A percentile compares a stretch with the other conserved stretches of the same genome.
Evolutionary conservation across 2,797 vertebrate species (phyloP).

Genomic region (Silurus aristotelis): DNA sequence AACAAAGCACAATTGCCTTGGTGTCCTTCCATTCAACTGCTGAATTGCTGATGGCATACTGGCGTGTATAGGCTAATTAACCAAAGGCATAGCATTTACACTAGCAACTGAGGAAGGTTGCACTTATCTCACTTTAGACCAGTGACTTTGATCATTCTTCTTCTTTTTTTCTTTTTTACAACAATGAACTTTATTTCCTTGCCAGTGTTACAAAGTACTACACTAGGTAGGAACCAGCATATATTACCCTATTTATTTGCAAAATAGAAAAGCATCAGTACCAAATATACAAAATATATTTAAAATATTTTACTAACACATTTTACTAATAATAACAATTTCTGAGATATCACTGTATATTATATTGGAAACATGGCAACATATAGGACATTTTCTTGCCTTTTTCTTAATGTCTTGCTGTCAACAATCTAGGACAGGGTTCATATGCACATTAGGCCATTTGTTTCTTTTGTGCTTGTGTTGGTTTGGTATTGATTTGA

Average conservation of each 20-base stretch:
- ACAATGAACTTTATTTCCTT: background rate
- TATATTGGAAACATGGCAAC: background rate
- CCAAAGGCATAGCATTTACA: background rate
- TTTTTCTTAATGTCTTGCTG: background rate
- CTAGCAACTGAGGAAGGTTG: background rate
- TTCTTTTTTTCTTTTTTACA: background rate
- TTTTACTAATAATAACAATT: background rate
- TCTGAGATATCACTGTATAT: background rate
- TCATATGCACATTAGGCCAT: background rate
- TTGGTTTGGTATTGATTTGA: background rate
- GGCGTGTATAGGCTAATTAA: slow-evolving; percentile 3
- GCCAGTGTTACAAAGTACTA: background rate
- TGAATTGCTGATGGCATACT: slow-evolving; percentile 7
- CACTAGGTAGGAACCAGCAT: background rate
- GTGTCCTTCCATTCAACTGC: slow-evolving; percentile 6
- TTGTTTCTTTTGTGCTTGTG: background rate
- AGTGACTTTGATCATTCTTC: background rate
- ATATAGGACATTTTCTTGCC: background rate
- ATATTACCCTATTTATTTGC: background rate
- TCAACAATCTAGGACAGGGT: too few relatives aligned
- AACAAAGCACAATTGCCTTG: background rate
- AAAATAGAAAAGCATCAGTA: background rate
- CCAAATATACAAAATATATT: background rate
- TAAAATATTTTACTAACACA: background rate
- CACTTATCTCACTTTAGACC: background rate